A percentile compares a stretch with the other conserved stretches of the same genome.
Conservation (phyloP, 2,113 vertebrate species). For the Zosterops japonicus region DNA sequence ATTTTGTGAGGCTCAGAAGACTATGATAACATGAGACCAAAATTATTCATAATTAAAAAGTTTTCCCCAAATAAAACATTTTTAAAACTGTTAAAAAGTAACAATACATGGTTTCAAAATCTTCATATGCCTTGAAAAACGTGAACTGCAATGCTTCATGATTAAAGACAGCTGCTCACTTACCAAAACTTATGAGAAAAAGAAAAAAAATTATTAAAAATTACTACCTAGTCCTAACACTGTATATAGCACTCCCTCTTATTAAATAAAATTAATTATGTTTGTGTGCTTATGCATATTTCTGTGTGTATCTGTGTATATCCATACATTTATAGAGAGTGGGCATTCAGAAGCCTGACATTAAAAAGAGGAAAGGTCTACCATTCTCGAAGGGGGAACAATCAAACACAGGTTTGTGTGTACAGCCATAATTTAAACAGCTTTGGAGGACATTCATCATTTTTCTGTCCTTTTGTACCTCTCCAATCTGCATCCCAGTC, state of each 20-base stretch:
- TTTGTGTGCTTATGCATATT: neutral
- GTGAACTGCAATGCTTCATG: neutral
- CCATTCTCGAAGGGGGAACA: neutral
- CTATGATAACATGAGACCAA: neutral
- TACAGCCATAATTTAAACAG: neutral
- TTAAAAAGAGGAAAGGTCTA: neutral
- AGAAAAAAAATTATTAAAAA: neutral
- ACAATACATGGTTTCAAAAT: neutral
- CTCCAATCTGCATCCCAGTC: fast-evolving
- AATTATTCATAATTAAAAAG: slow-evolving; percentile 36
- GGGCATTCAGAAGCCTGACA: neutral
- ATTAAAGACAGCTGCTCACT: neutral
- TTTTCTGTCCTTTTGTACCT: neutral
- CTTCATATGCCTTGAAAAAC: neutral
- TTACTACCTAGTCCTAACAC: neutral
- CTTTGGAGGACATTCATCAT: fast-evolving
- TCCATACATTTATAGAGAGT: neutral
- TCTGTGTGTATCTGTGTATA: neutral
- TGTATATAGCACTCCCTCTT: neutral
- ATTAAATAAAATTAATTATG: neutral
- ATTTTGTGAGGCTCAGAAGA: slow-evolving; percentile 9
- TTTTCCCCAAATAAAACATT: neutral
- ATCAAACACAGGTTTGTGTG: neutral
- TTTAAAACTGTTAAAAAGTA: neutral
- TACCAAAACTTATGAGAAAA: neutral